A percentile compares a stretch with the other conserved stretches of the same genome.
Evolutionary conservation across 92 coral and sea anemone genomes (phyloP).

Genomic region (Epizoanthus ramosus): DNA sequence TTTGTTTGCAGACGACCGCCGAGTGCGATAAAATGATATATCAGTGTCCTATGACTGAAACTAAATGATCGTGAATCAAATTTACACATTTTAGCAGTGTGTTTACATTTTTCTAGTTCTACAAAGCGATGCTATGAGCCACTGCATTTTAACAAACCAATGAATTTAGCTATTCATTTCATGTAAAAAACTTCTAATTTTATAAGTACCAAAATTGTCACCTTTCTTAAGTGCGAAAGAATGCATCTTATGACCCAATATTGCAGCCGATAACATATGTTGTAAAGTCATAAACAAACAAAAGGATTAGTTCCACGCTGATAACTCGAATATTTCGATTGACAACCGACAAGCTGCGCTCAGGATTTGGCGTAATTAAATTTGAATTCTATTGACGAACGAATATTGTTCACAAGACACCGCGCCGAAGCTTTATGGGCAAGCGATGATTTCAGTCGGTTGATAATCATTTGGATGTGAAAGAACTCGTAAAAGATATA

Average conservation of each 20-base stretch:
- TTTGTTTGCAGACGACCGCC: conserved; percentile 34
- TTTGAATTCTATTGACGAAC: no score
- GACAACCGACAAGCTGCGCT: no score
- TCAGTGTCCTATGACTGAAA: conserved; percentile 7
- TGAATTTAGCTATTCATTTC: no score
- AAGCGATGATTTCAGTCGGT: no score
- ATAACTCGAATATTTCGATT: background rate
- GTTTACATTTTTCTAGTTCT: background rate
- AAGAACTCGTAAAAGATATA: no score
- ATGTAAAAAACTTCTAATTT: no score
- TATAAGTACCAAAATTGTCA: background rate
- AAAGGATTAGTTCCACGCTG: conserved; percentile 16
- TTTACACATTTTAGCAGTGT: background rate
- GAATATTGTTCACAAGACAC: no score
- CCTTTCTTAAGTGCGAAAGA: conserved; percentile 11
- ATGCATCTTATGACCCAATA: background rate
- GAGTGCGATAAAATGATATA: conserved; percentile 21
- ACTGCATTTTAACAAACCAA: background rate
- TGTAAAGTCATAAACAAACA: conserved; percentile 4
- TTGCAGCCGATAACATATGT: background rate
- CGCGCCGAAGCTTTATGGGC: no score
- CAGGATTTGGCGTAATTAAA: no score
- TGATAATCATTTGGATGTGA: no score
- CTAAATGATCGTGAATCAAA: background rate
- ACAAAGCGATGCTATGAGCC: background rate